These are phyloP conservation scores for Drusus annulatus DNA, from an alignment of 1,140 invertebrate genomes.

Conservation along the genomic window DNA sequence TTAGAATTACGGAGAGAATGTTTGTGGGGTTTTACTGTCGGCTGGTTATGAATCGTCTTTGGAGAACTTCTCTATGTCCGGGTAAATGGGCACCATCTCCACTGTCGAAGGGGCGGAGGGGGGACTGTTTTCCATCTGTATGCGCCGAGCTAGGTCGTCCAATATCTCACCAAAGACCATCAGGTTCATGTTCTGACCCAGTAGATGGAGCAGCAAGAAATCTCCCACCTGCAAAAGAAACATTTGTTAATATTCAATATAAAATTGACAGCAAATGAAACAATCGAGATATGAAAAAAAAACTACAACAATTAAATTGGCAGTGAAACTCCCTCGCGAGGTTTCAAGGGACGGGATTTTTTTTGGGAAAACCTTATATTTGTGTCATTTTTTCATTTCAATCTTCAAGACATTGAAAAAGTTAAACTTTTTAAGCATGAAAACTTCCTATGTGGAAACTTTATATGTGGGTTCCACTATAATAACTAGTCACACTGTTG, in stretches of 20 bases:
- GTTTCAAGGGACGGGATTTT: no score
- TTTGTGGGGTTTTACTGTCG: constrained; percentile 52
- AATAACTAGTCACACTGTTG: no score
- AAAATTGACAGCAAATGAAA: not conserved
- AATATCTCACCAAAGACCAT: constrained; percentile 85
- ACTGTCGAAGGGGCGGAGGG: constrained; percentile 88
- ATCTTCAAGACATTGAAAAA: no score
- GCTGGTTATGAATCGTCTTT: constrained; percentile 84
- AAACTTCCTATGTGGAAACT: no score
- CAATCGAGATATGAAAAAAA: no score
- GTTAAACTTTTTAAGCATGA: no score
- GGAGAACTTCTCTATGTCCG: constrained; percentile 81
- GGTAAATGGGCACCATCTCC: constrained; percentile 88
- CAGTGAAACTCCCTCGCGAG: no score
- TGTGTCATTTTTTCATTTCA: no score
- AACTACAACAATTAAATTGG: no score
- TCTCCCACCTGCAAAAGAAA: constrained; percentile 80
- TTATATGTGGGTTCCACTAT: no score
- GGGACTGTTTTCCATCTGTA: constrained; percentile 80
- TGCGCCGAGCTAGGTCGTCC: constrained; percentile 73
- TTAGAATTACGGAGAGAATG: not conserved
- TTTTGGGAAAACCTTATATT: no score
- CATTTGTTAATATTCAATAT: no score
- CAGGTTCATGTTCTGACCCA: constrained; percentile 89
- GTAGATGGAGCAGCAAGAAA: constrained; percentile 85